Evolutionary conservation across 2,888 invertebrate genomes (phyloP).

Genomic region (Mesorhabditis spiculigera): DNA sequence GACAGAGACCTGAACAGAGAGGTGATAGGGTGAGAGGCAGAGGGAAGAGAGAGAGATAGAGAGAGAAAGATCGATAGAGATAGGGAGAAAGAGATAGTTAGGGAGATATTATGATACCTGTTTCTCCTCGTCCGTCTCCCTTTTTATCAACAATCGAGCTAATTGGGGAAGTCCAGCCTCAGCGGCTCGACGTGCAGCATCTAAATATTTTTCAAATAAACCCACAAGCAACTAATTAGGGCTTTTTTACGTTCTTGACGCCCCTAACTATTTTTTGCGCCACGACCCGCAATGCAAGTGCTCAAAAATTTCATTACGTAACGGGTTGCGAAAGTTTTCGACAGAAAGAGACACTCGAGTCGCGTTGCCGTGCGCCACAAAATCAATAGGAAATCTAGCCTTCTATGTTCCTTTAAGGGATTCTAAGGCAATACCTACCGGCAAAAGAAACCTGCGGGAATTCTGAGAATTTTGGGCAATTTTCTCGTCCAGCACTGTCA

Average conservation of each 20-base stretch:
- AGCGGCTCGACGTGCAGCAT: constrained; percentile 33
- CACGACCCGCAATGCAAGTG: no score
- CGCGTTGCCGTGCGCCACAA: not conserved
- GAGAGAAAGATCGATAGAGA: no score
- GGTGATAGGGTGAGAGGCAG: no score
- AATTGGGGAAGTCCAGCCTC: constrained; percentile 33
- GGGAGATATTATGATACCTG: constrained; percentile 17
- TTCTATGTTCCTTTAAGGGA: not conserved
- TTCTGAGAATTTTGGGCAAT: constrained; percentile 26
- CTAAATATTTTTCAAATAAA: constrained; percentile 12
- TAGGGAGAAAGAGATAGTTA: no score
- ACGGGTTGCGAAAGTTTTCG: no score
- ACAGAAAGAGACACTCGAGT: no score
- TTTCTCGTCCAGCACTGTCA: constrained; percentile 29
- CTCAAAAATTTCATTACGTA: no score
- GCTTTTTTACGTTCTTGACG: not conserved
- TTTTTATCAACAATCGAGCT: constrained; percentile 30
- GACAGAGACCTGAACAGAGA: constrained; percentile 21
- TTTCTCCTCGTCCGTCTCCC: constrained; percentile 38
- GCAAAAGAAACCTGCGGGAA: constrained; percentile 41
- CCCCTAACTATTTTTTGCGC: no score
- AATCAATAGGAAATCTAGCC: not conserved
- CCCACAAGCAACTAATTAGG: not conserved
- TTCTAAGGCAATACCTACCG: constrained; percentile 20
- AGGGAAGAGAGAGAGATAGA: no score